These are phyloP conservation scores for Poeciliopsis turrubarensis DNA, from an alignment of 2,113 vertebrate genomes.

Conservation along the genomic window DNA sequence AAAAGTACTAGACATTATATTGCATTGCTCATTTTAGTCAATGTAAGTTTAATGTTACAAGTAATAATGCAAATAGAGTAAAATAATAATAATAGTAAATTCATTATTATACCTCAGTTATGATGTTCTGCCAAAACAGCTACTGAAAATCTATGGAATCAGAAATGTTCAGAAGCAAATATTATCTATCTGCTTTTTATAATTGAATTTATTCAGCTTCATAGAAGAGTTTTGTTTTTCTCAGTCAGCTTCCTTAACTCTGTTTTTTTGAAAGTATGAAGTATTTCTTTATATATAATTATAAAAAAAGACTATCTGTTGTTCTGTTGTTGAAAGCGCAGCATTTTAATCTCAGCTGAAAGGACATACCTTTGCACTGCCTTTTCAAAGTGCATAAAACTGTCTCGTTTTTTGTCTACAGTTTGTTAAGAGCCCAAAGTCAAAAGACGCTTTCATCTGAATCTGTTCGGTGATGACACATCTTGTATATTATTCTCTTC, in stretches of 20 bases:
- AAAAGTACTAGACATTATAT: background rate
- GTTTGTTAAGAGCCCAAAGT: slow-evolving; percentile 11
- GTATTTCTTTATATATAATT: background rate
- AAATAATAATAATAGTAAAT: too few species aligned
- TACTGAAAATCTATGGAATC: background rate
- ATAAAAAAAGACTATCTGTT: background rate
- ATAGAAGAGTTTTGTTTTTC: background rate
- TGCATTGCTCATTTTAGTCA: background rate
- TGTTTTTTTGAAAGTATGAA: background rate
- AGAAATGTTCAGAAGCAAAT: background rate
- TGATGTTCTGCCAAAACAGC: background rate
- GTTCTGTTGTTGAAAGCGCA: background rate
- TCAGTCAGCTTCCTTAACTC: background rate
- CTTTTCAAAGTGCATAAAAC: background rate
- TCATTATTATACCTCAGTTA: too few species aligned
- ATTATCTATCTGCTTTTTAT: background rate
- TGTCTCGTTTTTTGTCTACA: background rate
- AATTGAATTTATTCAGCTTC: background rate
- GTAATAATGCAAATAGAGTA: too few species aligned
- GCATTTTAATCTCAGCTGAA: background rate
- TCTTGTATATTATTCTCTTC: background rate
- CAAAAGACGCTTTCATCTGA: background rate
- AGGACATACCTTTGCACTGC: background rate
- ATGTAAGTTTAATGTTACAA: too few species aligned
- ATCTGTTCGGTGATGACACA: slow-evolving; percentile 13